These are phyloP conservation scores for Anastrepha obliqua DNA, from an alignment of 1,140 invertebrate species.

Conservation along the genomic window DNA sequence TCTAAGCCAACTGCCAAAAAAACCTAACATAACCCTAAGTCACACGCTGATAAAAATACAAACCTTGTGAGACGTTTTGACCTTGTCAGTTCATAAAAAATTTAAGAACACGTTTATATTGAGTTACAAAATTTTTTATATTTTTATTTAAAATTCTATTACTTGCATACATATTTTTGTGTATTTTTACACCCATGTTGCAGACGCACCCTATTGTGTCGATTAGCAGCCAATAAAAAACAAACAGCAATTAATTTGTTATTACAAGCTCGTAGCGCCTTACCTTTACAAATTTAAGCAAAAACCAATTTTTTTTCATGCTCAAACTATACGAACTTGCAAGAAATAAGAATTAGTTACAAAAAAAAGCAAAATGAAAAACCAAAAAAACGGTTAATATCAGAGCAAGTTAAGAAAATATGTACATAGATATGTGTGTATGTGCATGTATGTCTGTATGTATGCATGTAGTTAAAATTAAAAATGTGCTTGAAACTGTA, in stretches of 20 bases:
- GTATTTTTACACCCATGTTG: not conserved
- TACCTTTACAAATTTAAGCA: not conserved
- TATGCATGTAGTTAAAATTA: not conserved
- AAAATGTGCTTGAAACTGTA: not conserved
- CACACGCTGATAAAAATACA: no score
- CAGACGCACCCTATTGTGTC: not conserved
- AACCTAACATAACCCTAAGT: no score
- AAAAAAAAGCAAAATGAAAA: no score
- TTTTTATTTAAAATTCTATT: not conserved
- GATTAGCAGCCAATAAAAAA: not conserved
- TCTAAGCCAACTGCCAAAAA: no score
- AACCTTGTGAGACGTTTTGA: no score
- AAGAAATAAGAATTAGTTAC: not conserved
- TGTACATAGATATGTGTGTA: not conserved
- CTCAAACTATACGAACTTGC: not conserved
- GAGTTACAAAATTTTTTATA: no score
- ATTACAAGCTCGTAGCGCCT: not conserved
- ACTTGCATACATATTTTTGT: not conserved
- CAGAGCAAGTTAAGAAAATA: no score
- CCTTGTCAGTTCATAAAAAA: no score
- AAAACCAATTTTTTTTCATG: not conserved
- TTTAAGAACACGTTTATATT: no score
- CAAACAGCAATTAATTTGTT: not conserved
- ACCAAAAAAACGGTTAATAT: no score
- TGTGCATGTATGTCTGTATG: not conserved